Conservation (phyloP, 2,888 invertebrate species). For the Byasa hedistus region DNA sequence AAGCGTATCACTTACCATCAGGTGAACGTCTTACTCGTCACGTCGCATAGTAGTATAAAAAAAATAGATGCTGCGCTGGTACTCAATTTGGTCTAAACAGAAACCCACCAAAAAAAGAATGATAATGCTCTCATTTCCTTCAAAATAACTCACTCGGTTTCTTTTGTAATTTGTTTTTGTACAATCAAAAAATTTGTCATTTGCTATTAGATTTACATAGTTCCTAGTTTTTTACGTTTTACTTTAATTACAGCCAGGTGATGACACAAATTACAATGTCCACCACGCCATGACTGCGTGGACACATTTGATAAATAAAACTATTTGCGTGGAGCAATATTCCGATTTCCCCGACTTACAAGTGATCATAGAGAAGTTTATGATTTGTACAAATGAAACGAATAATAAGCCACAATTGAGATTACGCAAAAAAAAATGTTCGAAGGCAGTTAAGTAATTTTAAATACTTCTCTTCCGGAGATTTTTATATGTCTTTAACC, state of each 20-base stretch:
- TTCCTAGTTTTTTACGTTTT: background rate
- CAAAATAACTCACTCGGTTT: too few species aligned
- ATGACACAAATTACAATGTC: slow-evolving; percentile 38
- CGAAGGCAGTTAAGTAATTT: background rate
- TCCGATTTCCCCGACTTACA: slow-evolving; percentile 7
- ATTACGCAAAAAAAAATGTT: background rate
- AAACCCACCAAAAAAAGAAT: too few species aligned
- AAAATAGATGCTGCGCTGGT: too few species aligned
- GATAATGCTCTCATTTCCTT: too few species aligned
- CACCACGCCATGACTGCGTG: slow-evolving; percentile 37
- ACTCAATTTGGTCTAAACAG: too few species aligned
- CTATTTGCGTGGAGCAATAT: slow-evolving; percentile 7
- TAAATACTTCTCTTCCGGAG: background rate
- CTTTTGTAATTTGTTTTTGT: too few species aligned
- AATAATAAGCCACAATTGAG: slow-evolving; percentile 32
- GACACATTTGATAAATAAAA: slow-evolving; percentile 23
- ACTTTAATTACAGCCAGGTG: slow-evolving; percentile 36
- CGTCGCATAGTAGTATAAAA: too few species aligned
- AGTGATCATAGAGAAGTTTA: slow-evolving; percentile 35
- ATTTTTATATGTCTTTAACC: too few species aligned
- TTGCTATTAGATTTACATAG: too few species aligned
- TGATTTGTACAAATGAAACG: slow-evolving; percentile 44
- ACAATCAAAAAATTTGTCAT: too few species aligned
- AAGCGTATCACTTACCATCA: too few species aligned
- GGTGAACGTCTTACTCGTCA: too few species aligned